A percentile compares a stretch with the other conserved stretches of the same genome.
Conservation (phyloP, 2,888 invertebrate species). For the Protula sp. region DNA sequence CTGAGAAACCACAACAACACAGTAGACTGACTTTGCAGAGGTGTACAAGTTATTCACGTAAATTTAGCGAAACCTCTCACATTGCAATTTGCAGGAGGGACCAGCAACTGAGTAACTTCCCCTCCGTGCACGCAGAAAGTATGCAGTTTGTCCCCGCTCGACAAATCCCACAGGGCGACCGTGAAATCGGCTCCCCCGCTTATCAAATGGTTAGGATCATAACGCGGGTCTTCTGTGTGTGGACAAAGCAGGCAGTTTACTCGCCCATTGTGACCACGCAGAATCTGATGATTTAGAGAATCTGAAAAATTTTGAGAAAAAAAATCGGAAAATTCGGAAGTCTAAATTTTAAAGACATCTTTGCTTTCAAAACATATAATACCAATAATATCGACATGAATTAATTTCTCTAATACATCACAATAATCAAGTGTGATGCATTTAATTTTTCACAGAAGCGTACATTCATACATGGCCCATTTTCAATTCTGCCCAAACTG, state of each 20-base stretch:
- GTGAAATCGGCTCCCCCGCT: slow-evolving; percentile 98
- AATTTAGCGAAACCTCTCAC: too few species aligned
- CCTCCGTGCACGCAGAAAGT: slow-evolving; percentile 97
- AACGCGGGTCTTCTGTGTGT: slow-evolving; percentile 72
- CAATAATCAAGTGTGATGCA: too few species aligned
- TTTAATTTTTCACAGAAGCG: too few species aligned
- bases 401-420: too few species aligned
- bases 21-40: too few species aligned
- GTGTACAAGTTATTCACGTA: too few species aligned
- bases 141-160: slow-evolving; percentile 80
- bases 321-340: neutral
- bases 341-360: too few species aligned
- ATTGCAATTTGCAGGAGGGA: slow-evolving; percentile 79
- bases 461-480: too few species aligned
- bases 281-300: slow-evolving; percentile 20
- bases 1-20: too few species aligned
- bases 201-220: slow-evolving; percentile 61
- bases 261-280: slow-evolving; percentile 77
- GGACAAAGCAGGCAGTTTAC: slow-evolving; percentile 95
- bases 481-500: too few species aligned
- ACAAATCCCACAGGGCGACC: slow-evolving; percentile 92
- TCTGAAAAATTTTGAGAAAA: slow-evolving; percentile 8
- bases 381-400: too few species aligned
- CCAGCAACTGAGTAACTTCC: slow-evolving; percentile 87
- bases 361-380: too few species aligned